Base-by-base conservation (phyloP, 2,888 invertebrate species). In the Cosmopolites sordidus region DNA sequence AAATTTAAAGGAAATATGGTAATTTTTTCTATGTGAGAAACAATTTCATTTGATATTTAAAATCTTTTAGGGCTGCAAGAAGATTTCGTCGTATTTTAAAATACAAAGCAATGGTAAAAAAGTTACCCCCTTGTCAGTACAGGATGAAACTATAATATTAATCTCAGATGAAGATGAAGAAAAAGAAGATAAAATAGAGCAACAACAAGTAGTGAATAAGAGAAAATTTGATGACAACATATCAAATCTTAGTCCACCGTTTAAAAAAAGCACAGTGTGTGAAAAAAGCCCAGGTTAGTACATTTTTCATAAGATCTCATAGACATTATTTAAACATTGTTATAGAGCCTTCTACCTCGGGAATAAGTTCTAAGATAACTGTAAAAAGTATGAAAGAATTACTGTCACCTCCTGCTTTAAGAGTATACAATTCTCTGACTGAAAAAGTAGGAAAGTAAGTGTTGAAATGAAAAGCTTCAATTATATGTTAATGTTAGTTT, bases 61-160 rank as follows among this genome's bases (percentile, higher is more conserved):
- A n/a, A n/a, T n/a, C 43, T 46, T 40, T 41, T 39, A 59, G 29
- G 61, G 60, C 15, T 60, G 58, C 49, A 46, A 54, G 38, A 65
- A 63, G 56, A 61, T 65, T 44, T 60, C 62, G 11, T 59, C 49
- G 46, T 64, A 64, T 54, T 64, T 65, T 52, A 50, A 42, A 42
- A 60, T 54, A 51, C 39, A 52, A 43, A 46, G 42, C 8, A 39
- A 1, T 9, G n/a, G 11, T 12, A 15, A 37, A 39, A 30, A 44
- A 44, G 5, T 22, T 14, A 15, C 18, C 11, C 9, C 44, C 12
- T 22, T 8, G 8, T 14, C 12, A 29, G 2, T 1, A 14, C 3
- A 30, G 9, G 12, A 9, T 37, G 48, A 51, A 43, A 16, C 43
- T 6, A 45, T 55, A 29, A 30, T 11, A 16, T 12, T 57, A 22